Evolutionary conservation across 2,797 vertebrate genomes (phyloP).

Genomic region (Paguma larvata): DNA sequence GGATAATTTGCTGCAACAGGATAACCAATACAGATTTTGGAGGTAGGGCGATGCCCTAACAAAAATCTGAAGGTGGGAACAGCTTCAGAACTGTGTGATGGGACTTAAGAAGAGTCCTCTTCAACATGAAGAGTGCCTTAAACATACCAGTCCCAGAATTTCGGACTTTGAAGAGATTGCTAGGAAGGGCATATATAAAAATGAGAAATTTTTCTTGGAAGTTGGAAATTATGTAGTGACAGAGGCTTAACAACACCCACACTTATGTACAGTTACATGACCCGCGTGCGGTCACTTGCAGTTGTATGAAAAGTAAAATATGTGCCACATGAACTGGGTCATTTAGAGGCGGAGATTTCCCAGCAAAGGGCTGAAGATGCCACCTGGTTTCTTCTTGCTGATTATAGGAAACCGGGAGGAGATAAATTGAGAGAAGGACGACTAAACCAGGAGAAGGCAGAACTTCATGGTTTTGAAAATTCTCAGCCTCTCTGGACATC

Average conservation of each 20-base stretch:
- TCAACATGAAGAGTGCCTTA: neutral
- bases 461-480: conserved; percentile 9
- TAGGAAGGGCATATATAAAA: neutral
- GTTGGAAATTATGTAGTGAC: neutral
- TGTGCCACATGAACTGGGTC: neutral
- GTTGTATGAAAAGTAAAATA: neutral
- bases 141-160: neutral
- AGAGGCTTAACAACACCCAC: neutral
- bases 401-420: neutral
- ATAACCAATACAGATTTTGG: neutral
- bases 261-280: neutral
- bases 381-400: neutral
- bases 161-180: neutral
- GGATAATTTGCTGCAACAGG: neutral
- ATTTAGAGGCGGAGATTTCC: neutral
- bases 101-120: neutral
- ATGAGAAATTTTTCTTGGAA: neutral
- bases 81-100: neutral
- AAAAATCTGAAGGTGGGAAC: neutral
- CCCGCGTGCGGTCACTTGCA: neutral
- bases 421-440: neutral
- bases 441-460: neutral
- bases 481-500: neutral
- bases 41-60: neutral
- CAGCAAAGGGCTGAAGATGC: neutral